Evolutionary conservation across 2,113 vertebrate species (phyloP).

Genomic region (Colinus virginianus): DNA sequence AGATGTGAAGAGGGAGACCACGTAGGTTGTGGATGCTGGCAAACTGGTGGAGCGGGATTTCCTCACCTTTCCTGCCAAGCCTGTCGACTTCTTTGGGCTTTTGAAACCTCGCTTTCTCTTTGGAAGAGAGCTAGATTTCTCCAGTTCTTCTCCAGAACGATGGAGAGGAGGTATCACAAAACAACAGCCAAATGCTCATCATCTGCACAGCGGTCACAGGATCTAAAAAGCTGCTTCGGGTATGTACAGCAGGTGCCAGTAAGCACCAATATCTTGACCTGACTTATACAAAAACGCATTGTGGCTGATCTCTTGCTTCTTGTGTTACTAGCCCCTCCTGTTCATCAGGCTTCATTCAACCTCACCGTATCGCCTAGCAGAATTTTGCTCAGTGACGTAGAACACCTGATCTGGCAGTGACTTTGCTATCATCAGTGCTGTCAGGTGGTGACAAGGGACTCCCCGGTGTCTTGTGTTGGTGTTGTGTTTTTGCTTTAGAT

Average conservation of each 20-base stretch:
- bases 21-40: rapidly evolving
- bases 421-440: neutral
- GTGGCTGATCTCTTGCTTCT: neutral
- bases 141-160: neutral
- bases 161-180: neutral
- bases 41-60: neutral
- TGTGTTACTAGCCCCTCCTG: neutral
- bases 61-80: neutral
- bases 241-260: neutral
- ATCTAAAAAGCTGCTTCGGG: neutral
- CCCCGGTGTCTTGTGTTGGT: neutral
- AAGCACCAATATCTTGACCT: neutral
- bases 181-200: neutral
- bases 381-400: neutral
- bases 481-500: neutral
- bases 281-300: neutral
- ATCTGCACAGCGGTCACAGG: neutral
- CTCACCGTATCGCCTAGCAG: neutral
- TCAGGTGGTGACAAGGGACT: neutral
- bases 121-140: neutral
- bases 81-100: neutral
- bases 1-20: rapidly evolving
- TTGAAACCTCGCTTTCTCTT: neutral
- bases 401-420: neutral
- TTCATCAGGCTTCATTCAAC: neutral